These are phyloP conservation scores for Myripristis jacobus DNA, from an alignment of 2,797 vertebrate genomes.

Conservation along the genomic window DNA sequence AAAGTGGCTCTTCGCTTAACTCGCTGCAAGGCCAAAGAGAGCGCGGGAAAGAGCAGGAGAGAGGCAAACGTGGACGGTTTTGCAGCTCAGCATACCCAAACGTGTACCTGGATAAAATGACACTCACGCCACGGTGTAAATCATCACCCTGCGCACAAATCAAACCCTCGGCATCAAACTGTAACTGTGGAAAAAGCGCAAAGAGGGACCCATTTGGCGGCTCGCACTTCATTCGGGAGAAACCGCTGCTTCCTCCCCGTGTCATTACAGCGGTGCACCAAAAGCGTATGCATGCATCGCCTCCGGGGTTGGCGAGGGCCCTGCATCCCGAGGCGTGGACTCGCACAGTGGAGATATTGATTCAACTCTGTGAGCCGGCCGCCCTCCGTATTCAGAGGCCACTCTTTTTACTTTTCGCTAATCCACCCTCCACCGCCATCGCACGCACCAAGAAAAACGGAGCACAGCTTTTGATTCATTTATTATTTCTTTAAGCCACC, in stretches of 20 bases:
- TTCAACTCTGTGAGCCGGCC: slow-evolving; percentile 38
- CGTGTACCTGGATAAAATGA: slow-evolving; percentile 55
- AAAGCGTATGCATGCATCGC: slow-evolving; percentile 39
- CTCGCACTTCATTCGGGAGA: slow-evolving; percentile 30
- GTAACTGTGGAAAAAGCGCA: slow-evolving; percentile 17
- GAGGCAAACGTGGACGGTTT: slow-evolving; percentile 22
- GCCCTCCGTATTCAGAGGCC: slow-evolving; percentile 17
- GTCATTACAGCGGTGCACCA: slow-evolving; percentile 18
- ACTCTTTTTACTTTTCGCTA: slow-evolving; percentile 10
- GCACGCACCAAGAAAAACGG: neutral
- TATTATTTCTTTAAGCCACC: slow-evolving; percentile 19
- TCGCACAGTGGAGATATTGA: slow-evolving; percentile 49
- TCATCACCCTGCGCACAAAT: neutral
- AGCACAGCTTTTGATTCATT: slow-evolving; percentile 28
- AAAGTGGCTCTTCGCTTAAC: slow-evolving; percentile 42
- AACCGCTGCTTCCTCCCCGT: slow-evolving; percentile 19
- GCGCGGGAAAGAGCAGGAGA: neutral
- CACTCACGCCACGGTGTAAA: slow-evolving; percentile 36
- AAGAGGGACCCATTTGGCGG: slow-evolving; percentile 17
- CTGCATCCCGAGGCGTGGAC: slow-evolving; percentile 29
- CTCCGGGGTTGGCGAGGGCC: slow-evolving; percentile 48
- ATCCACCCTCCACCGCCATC: neutral
- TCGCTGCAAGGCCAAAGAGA: slow-evolving; percentile 10
- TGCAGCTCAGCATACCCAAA: slow-evolving; percentile 29
- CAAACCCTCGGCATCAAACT: slow-evolving; percentile 28